Percentiles rank a stretch among this genome's conserved stretches.
phyloP scores from a whole-genome alignment of 2,797 vertebrate genomes.

The Betta splendens region DNA sequence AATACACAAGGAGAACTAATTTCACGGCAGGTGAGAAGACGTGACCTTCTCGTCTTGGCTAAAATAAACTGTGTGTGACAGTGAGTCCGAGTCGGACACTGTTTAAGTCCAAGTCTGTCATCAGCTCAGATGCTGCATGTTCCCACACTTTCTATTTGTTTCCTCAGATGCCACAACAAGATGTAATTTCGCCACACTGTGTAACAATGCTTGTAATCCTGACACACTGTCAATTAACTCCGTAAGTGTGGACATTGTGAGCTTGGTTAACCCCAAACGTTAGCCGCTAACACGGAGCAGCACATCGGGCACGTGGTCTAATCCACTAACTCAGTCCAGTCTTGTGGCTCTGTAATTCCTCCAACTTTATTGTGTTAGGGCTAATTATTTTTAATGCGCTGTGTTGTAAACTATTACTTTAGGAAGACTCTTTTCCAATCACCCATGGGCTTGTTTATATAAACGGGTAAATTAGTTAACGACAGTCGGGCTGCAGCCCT shows the following conservation, averaged over 20 bases:
- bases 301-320: constrained; percentile 43
- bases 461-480: constrained; percentile 80
- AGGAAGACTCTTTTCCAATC: constrained; percentile 71
- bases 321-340: constrained; percentile 51
- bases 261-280: constrained; percentile 45
- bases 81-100: neutral
- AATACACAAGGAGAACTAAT: constrained; percentile 55
- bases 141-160: constrained; percentile 22
- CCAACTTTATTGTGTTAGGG: constrained; percentile 74
- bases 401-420: constrained; percentile 78
- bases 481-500: constrained; percentile 60
- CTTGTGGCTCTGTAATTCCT: constrained; percentile 52
- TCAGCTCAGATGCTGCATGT: constrained; percentile 34
- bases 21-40: constrained; percentile 51
- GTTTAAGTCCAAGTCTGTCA: constrained; percentile 36
- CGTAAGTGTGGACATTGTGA: constrained; percentile 28
- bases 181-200: constrained; percentile 41
- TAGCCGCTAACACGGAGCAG: constrained; percentile 37
- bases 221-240: constrained; percentile 36
- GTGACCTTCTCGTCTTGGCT: constrained; percentile 41
- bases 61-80: constrained; percentile 17
- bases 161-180: constrained; percentile 19
- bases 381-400: constrained; percentile 78
- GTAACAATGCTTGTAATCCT: constrained; percentile 31
- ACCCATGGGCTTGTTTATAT: constrained; percentile 74